These are phyloP conservation scores for Sinocyclocheilus maitianheensis DNA, from an alignment of 2,113 vertebrate genomes.

Conservation along the genomic window DNA sequence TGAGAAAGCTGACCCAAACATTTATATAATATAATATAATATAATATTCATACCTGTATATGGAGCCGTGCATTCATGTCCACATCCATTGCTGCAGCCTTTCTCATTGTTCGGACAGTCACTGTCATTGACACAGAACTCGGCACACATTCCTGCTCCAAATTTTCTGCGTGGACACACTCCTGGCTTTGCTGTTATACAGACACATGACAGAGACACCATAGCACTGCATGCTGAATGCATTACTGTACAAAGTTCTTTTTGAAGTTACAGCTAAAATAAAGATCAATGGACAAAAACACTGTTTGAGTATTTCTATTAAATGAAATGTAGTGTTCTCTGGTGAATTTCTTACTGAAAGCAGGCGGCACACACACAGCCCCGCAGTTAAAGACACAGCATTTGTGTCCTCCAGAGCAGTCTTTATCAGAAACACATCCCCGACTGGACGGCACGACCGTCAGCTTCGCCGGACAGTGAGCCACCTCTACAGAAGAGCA, in stretches of 20 bases:
- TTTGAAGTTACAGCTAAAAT: background rate
- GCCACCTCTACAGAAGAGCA: slow-evolving; percentile 54
- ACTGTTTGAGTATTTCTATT: background rate
- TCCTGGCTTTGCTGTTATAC: slow-evolving; percentile 68
- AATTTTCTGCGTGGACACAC: slow-evolving; percentile 60
- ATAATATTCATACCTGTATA: slow-evolving; percentile 67
- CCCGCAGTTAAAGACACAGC: slow-evolving; percentile 67
- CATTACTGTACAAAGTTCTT: background rate
- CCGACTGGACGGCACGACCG: slow-evolving; percentile 60
- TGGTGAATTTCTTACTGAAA: slow-evolving; percentile 61
- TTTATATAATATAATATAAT: background rate
- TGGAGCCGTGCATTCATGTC: slow-evolving; percentile 70
- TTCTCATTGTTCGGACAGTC: slow-evolving; percentile 71
- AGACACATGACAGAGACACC: background rate
- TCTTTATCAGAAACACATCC: slow-evolving; percentile 66
- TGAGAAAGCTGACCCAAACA: background rate
- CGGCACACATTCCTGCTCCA: slow-evolving; percentile 66
- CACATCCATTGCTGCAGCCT: slow-evolving; percentile 79
- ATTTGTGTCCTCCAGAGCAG: slow-evolving; percentile 66
- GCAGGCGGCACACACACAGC: slow-evolving; percentile 69
- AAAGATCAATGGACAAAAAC: background rate
- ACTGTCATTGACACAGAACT: slow-evolving; percentile 70
- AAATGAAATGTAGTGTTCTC: background rate
- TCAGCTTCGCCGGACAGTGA: slow-evolving; percentile 64
- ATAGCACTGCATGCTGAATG: background rate